phyloP scores from a whole-genome alignment of 2,113 vertebrate species.

The Tichodroma muraria region DNA sequence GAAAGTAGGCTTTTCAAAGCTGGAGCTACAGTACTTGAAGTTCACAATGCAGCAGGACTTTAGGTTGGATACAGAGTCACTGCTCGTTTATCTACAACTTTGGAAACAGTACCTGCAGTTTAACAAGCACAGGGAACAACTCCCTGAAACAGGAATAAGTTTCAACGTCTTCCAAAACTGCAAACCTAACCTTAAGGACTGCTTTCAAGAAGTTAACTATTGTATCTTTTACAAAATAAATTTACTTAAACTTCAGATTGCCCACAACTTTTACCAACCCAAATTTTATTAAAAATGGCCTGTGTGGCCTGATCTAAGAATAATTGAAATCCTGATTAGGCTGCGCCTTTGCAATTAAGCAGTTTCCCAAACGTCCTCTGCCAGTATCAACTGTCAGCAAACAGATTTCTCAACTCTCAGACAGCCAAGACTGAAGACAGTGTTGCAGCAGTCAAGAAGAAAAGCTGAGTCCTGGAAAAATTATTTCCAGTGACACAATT shows the following conservation, averaged over 20 bases:
- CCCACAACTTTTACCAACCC: neutral
- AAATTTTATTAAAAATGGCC: neutral
- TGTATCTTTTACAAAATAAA: neutral
- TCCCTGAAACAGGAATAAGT: neutral
- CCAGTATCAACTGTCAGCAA: neutral
- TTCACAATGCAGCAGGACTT: neutral
- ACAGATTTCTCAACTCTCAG: neutral
- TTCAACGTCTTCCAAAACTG: neutral
- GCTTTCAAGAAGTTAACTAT: neutral
- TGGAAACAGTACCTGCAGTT: neutral
- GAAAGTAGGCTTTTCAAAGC: neutral
- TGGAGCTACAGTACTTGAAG: neutral
- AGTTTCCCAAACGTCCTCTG: neutral
- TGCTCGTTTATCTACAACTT: neutral
- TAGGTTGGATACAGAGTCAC: neutral
- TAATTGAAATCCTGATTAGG: neutral
- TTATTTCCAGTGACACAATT: neutral
- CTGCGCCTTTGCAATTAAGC: neutral
- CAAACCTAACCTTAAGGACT: neutral
- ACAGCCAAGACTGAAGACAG: neutral
- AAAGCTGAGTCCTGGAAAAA: neutral
- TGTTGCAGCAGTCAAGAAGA: neutral
- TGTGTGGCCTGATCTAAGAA: neutral
- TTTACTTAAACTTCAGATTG: neutral
- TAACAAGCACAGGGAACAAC: neutral